These are phyloP conservation scores for Meda fulgida DNA, from an alignment of 2,797 vertebrate species.

Conservation along the genomic window DNA sequence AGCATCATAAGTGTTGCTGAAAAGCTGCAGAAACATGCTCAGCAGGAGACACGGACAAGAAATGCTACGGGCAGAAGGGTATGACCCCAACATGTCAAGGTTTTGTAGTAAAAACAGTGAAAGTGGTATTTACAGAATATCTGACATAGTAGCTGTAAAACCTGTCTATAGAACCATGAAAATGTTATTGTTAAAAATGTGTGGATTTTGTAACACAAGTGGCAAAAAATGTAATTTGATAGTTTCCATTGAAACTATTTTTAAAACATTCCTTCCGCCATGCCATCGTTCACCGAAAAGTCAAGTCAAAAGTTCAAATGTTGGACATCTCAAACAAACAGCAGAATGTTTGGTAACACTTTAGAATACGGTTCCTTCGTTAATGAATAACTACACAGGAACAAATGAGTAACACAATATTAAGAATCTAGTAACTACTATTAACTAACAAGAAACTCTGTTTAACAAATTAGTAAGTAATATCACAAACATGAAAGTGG, in stretches of 20 bases:
- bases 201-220: neutral
- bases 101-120: neutral
- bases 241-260: neutral
- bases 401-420: no score
- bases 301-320: neutral
- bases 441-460: no score
- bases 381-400: no score
- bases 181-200: neutral
- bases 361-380: no score
- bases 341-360: no score
- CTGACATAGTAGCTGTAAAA: neutral
- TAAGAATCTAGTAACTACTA: no score
- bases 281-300: neutral
- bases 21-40: constrained; percentile 1
- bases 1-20: constrained; percentile 9
- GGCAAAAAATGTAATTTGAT: neutral
- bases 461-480: no score
- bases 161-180: neutral
- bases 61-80: neutral
- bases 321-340: neutral
- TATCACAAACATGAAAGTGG: no score
- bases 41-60: neutral
- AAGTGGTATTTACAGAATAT: neutral
- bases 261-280: neutral
- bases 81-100: neutral